phyloP scores from a whole-genome alignment of 2,113 vertebrate species.

The Barbus barbus region DNA sequence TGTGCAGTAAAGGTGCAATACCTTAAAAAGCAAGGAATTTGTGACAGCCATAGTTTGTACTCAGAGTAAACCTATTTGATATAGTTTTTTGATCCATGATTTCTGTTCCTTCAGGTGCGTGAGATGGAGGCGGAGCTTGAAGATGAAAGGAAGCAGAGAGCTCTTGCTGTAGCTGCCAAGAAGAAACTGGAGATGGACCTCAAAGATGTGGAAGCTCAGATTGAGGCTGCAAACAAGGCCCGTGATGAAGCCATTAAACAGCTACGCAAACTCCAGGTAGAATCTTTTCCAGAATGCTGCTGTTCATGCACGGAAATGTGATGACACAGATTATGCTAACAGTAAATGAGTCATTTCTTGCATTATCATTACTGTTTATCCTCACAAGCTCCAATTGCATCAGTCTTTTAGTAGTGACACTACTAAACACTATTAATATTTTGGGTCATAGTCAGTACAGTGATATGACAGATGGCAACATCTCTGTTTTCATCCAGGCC shows the following conservation, averaged over 20 bases:
- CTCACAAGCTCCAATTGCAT: background rate
- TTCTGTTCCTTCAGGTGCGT: slow-evolving; percentile 78
- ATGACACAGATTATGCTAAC: too few species aligned
- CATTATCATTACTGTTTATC: too few species aligned
- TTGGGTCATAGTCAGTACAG: background rate
- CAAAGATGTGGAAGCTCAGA: slow-evolving; percentile 93
- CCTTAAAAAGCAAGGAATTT: background rate
- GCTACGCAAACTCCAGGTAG: slow-evolving; percentile 92
- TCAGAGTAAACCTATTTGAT: too few species aligned
- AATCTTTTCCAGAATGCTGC: background rate
- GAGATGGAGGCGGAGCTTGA: slow-evolving; percentile 96
- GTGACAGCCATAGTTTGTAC: background rate
- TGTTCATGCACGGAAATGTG: background rate
- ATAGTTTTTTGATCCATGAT: background rate
- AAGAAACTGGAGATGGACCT: slow-evolving; percentile 98
- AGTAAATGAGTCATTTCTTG: too few species aligned
- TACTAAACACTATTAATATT: too few species aligned
- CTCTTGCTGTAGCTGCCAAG: slow-evolving; percentile 88
- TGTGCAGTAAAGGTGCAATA: background rate
- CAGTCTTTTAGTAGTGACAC: background rate
- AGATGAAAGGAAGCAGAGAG: slow-evolving; percentile 94
- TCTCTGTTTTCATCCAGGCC: slow-evolving; percentile 71
- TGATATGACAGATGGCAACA: background rate
- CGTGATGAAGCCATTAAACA: slow-evolving; percentile 95
- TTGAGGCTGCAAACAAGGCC: slow-evolving; percentile 91